Evolutionary conservation across 2,797 vertebrate species (phyloP), one percentile per base, ranked within the genome.

Genomic region (Anolis apletophallus): DNA sequence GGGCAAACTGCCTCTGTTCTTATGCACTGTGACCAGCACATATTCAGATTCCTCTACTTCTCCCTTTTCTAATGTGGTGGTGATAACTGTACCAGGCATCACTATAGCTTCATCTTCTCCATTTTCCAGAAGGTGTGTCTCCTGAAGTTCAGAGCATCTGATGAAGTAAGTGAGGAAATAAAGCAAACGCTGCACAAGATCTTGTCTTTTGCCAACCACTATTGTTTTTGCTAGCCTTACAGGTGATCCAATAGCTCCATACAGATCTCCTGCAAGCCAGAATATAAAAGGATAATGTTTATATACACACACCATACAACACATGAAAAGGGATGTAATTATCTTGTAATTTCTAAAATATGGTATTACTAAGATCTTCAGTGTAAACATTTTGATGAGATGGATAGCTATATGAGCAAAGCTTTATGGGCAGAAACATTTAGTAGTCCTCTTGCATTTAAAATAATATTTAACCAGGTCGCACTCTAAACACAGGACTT

Each of bases 91-190:
- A 71, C 98, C 99, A 3, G 98, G 98, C 96, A 99, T 98, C 85
- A 99, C 98, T 0, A 99, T 99, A 89, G 98, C 98, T 94, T 99
- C 98, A 32, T 99, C 98, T 90, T 99, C 98, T 5, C 97, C 98
- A 0, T 97, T 98, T 94, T 99, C 98, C 95, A 98, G 94, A 89
- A 98, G 97, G 95, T 98, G 98, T 0, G 98, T 99, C 97, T 99
- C 99, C 92, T 99, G 97, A 84, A 99, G 97, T 91, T 99, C 99
- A 1, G 99, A 99, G 94, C 99, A 99, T 94, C 99, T 98, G 94
- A 99, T 98, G 94, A 99, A 99, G 94, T 99, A 99, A 57, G 99
- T 99, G 84, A 99, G 98, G 90, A 99, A 97, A 64, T 99, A 99
- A 82, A 99, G 98, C 85, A 99, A 95, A 19, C 98, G 97, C 96